Evolutionary conservation across 2,888 invertebrate species (phyloP), one percentile per base, ranked within the genome.

Genomic region (Caenorhabditis sulstoni): DNA sequence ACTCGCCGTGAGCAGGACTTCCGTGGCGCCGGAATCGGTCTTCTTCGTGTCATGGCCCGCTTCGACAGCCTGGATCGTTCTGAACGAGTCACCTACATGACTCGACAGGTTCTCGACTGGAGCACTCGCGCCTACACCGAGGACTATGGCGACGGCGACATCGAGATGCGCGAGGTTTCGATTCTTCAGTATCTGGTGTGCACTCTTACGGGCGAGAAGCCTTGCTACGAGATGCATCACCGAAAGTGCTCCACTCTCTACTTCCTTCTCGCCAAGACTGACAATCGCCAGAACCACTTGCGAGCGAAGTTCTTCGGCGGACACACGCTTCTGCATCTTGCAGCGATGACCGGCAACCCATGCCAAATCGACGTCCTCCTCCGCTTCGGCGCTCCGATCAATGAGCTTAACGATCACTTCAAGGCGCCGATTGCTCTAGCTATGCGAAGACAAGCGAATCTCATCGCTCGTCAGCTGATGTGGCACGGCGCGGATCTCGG

Each of bases 401-500:
- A 53, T 16, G 37, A 41, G 35, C 50, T 68, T 16, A 62, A 52
- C 16, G 65, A 74, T 23, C 9, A 37, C 14, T 50, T 23, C 22
- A 52, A 45, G 20, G 53, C 79, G 5, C 75, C 79, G 20, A 5
- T 79, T 4, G 12, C 53, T 1, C 49, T 70, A 7, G 70, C 79
- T n/a, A 3, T 45, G 9, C 29, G 59, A 12, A 39, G 79, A 37
- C 59, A 67, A 9, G 18, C 12, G 7, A 58, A 22, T 8, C 39
- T 79, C 23, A 22, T 58, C 14, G 65, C 74, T 35, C 67, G 74
- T 29, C 79, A 79, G 29, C 16, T 79, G n/a, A 66, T 75, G 79
- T 79, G 79, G 79, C 75, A 74, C 16, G 79, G 79, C n/a, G 79
- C 79, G 4, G 79, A 79, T 66, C 23, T 67, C n/a, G 75, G 75